Percentiles rank a stretch among this genome's conserved stretches.
Conservation (phyloP, 2,113 vertebrate genomes). For the Mormoops blainvillei region DNA sequence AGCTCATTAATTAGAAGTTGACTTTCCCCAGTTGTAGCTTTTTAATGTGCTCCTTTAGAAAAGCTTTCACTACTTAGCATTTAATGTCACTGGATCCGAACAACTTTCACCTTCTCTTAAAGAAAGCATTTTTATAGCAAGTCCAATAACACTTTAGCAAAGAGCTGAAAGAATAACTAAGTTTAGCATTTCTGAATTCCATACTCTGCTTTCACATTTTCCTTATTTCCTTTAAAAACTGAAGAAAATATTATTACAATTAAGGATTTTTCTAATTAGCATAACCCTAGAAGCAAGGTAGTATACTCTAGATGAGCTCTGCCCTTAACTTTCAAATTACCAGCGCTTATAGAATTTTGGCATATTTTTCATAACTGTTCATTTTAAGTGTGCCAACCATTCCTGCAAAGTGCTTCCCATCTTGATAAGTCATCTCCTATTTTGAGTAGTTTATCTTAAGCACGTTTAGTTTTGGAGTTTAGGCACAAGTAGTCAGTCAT, state of each 20-base stretch:
- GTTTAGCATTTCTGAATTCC: background rate
- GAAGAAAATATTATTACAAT: background rate
- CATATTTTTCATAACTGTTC: background rate
- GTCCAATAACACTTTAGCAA: background rate
- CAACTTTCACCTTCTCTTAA: constrained; percentile 7
- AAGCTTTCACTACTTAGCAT: background rate
- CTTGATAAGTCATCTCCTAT: background rate
- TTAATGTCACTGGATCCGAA: constrained; percentile 42
- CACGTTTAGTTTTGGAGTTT: background rate
- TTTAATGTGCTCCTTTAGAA: constrained; percentile 37
- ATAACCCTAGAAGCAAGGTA: background rate
- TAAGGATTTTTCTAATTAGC: background rate
- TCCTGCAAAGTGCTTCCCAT: background rate
- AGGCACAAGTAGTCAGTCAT: background rate
- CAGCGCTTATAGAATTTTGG: background rate
- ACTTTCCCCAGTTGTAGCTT: background rate
- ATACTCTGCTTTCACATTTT: background rate
- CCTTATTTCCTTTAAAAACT: background rate
- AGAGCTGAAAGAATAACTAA: background rate
- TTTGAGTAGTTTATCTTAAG: background rate
- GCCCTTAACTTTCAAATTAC: background rate
- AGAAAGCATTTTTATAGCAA: constrained; percentile 7
- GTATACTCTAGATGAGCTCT: background rate
- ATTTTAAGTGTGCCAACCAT: background rate
- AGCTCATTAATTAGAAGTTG: constrained; percentile 54